A percentile compares a stretch with the other conserved stretches of the same genome.
Conservation (phyloP, 2,888 invertebrate genomes). For the Neelides folsomi region DNA sequence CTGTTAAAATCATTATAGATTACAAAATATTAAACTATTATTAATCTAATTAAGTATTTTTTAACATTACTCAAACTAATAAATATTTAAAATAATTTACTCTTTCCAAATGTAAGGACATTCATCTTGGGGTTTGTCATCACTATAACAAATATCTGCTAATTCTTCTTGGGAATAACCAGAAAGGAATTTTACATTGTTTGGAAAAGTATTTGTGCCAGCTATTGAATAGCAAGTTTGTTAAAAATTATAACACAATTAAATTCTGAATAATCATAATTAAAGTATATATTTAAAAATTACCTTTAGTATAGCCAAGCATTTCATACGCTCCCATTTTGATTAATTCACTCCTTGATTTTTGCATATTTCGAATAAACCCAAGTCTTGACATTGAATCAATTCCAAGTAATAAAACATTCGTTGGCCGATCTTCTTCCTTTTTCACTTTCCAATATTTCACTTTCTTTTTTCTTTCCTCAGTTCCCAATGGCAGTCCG, state of each 20-base stretch:
- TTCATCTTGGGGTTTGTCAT: constrained; percentile 25
- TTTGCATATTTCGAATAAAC: constrained; percentile 36
- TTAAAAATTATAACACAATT: too few species aligned
- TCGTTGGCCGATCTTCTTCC: constrained; percentile 11
- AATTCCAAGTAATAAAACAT: constrained; percentile 37
- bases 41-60: too few species aligned
- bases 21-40: too few species aligned
- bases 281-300: not conserved
- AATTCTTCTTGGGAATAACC: constrained; percentile 32
- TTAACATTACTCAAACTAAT: too few species aligned
- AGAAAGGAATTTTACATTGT: constrained; percentile 39
- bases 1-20: too few species aligned
- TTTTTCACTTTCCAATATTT: too few species aligned
- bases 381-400: constrained; percentile 37
- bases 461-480: too few species aligned
- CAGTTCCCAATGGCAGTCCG: too few species aligned
- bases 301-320: constrained; percentile 36
- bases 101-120: constrained; percentile 26
- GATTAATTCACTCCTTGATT: constrained; percentile 33
- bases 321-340: constrained; percentile 35
- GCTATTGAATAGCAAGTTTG: too few species aligned
- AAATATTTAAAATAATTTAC: too few species aligned
- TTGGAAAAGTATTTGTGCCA: constrained; percentile 43
- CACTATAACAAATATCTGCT: constrained; percentile 18
- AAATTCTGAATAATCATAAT: too few species aligned